phyloP scores from a whole-genome alignment of 2,797 vertebrate genomes.

The Lepilemur septentrionalis region DNA sequence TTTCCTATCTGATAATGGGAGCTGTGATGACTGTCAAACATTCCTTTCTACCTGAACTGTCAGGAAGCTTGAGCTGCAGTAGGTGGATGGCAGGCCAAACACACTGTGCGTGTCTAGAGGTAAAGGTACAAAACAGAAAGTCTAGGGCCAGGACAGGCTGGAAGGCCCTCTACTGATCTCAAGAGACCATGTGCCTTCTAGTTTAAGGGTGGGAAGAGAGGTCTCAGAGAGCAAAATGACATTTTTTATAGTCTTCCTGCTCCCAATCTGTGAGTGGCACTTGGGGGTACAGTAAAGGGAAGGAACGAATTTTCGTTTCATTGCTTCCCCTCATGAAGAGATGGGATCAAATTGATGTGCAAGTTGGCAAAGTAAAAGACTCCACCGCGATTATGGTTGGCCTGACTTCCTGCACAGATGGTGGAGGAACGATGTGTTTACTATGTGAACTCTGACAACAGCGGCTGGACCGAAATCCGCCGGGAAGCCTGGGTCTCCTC shows the following conservation, averaged over 20 bases:
- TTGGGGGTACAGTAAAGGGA: background rate
- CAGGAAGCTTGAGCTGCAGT: background rate
- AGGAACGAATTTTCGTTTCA: background rate
- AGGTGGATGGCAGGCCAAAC: background rate
- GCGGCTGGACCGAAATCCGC: conserved; percentile 93
- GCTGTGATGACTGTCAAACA: background rate
- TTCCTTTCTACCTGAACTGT: background rate
- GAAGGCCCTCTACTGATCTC: background rate
- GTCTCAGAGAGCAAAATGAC: background rate
- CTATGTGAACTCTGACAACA: conserved; percentile 91
- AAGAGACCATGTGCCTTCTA: background rate
- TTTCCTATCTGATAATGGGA: background rate
- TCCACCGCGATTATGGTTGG: background rate
- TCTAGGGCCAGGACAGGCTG: background rate
- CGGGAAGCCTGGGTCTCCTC: conserved; percentile 97
- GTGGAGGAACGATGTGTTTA: conserved; percentile 96
- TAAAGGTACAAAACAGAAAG: background rate
- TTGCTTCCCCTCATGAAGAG: background rate
- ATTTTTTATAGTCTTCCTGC: background rate
- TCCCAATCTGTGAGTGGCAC: background rate
- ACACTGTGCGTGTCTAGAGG: background rate
- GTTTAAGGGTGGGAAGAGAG: background rate
- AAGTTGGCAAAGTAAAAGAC: background rate
- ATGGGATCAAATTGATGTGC: fast-evolving
- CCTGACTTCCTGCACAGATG: conserved; percentile 85